A percentile compares a stretch with the other conserved stretches of the same genome.
These are phyloP conservation scores for Menidia beryllina DNA, from an alignment of 2,113 vertebrate genomes.

Conservation along the genomic window DNA sequence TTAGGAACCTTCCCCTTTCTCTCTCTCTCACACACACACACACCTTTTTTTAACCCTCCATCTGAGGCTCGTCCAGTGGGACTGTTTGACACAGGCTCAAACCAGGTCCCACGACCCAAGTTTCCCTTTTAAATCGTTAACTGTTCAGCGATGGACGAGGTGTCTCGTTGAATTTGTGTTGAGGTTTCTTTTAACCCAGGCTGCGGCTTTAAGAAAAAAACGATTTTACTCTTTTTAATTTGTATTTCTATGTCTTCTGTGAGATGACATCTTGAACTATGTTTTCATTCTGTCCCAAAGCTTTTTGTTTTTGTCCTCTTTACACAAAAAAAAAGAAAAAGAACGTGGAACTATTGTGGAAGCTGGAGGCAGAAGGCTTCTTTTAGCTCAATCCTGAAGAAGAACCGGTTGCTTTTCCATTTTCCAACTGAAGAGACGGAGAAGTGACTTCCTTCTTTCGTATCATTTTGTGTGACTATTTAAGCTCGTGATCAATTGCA, in stretches of 20 bases:
- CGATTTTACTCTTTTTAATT: background rate
- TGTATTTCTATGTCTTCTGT: background rate
- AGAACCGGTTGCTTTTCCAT: background rate
- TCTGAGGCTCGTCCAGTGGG: too few relatives aligned
- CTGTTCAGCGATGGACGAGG: too few relatives aligned
- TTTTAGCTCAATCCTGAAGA: background rate
- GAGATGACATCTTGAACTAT: background rate
- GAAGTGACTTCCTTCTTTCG: background rate
- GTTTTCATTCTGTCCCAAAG: background rate
- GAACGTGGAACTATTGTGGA: background rate
- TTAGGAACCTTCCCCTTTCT: background rate
- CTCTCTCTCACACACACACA: background rate
- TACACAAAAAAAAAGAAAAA: too few relatives aligned
- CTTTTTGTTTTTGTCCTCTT: background rate
- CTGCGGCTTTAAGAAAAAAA: too few relatives aligned
- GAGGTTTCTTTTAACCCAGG: too few relatives aligned
- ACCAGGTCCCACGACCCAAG: too few relatives aligned
- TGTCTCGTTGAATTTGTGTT: background rate
- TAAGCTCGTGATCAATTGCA: background rate
- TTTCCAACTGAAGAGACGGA: background rate
- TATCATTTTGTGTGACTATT: conserved; percentile 3
- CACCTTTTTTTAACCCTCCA: too few relatives aligned
- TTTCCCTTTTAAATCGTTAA: too few relatives aligned
- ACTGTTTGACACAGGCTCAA: too few relatives aligned
- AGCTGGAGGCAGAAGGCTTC: background rate